Evolutionary conservation across 2,888 invertebrate species (phyloP).

Genomic region (Sialis fuliginosa): DNA sequence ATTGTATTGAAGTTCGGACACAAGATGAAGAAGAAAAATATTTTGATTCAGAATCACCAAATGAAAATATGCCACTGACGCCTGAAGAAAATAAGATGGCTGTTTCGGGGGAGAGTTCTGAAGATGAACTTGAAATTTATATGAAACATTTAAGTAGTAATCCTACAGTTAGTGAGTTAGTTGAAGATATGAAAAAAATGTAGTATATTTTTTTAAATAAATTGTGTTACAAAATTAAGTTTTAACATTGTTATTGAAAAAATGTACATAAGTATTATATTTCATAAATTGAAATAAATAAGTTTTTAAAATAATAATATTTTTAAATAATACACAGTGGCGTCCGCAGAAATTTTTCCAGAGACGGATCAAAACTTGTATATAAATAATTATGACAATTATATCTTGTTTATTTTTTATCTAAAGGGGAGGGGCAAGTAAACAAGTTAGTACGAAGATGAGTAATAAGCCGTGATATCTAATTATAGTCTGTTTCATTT

Average conservation of each 20-base stretch:
- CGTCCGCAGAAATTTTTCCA: too few relatives aligned
- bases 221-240: background rate
- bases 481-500: too few relatives aligned
- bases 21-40: constrained; percentile 82
- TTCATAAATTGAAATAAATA: too few relatives aligned
- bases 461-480: too few relatives aligned
- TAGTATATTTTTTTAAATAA: constrained; percentile 5
- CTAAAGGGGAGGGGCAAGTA: too few relatives aligned
- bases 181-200: constrained; percentile 17
- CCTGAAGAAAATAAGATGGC: constrained; percentile 9
- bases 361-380: too few relatives aligned
- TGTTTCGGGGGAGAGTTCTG: constrained; percentile 17
- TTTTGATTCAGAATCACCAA: constrained; percentile 66
- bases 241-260: background rate
- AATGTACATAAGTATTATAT: too few relatives aligned
- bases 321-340: too few relatives aligned
- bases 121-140: constrained; percentile 56
- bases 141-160: constrained; percentile 40
- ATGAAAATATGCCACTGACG: constrained; percentile 14
- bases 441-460: too few relatives aligned
- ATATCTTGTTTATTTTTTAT: too few relatives aligned
- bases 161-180: constrained; percentile 19
- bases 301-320: too few relatives aligned
- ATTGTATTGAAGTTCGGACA: constrained; percentile 49
- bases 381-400: too few relatives aligned